These are phyloP conservation scores for Meleagris gallopavo DNA, from an alignment of 2,113 vertebrate genomes.

Conservation along the genomic window DNA sequence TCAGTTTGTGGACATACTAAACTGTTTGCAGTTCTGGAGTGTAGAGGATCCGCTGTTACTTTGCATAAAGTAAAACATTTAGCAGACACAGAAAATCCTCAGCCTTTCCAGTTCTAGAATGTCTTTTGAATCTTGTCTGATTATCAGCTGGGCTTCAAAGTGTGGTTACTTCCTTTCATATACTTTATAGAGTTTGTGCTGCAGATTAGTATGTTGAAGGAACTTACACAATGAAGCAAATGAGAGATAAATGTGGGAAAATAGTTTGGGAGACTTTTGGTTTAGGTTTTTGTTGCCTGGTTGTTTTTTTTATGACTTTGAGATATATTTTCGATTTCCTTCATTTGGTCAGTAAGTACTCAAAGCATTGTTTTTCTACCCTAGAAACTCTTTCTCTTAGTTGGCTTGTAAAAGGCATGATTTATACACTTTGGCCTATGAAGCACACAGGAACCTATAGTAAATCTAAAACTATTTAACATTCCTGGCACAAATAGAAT, in stretches of 20 bases:
- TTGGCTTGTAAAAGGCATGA: background rate
- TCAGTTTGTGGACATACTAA: background rate
- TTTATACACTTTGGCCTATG: rapidly evolving
- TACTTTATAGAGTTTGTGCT: background rate
- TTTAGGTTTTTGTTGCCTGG: background rate
- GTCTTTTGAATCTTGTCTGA: background rate
- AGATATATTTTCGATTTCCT: background rate
- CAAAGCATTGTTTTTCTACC: background rate
- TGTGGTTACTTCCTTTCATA: background rate
- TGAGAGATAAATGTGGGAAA: background rate
- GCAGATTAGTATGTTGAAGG: background rate
- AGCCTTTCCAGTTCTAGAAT: background rate
- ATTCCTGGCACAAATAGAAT: background rate
- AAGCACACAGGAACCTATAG: background rate
- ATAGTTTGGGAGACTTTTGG: background rate
- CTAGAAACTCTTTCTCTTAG: background rate
- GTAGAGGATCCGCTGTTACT: background rate
- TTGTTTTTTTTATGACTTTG: background rate
- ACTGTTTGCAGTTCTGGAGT: background rate
- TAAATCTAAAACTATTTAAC: background rate
- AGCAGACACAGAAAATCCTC: background rate
- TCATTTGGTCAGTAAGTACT: background rate
- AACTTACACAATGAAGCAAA: background rate
- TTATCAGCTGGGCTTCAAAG: background rate
- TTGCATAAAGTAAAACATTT: background rate